These are phyloP conservation scores for Solea solea DNA, from an alignment of 2,113 vertebrate species.

Conservation along the genomic window DNA sequence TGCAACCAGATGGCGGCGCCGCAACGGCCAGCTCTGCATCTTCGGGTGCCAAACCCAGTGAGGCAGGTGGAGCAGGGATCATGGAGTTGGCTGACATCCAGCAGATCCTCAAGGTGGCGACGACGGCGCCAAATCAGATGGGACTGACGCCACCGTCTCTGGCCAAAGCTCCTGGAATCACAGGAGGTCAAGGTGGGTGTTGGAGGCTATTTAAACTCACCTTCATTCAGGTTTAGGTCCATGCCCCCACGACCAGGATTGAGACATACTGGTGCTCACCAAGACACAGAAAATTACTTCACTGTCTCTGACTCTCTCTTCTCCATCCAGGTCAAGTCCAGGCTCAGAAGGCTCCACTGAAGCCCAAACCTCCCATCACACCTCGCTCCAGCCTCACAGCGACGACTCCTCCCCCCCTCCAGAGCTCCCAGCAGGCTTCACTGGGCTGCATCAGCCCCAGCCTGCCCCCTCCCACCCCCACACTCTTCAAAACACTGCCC, in stretches of 20 bases:
- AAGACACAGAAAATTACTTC: background rate
- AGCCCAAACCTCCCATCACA: slow-evolving; percentile 92
- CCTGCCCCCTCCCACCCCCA: slow-evolving; percentile 85
- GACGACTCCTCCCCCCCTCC: slow-evolving; percentile 89
- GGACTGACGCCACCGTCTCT: slow-evolving; percentile 89
- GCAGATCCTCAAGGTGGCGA: slow-evolving; percentile 95
- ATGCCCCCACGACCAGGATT: too few relatives aligned
- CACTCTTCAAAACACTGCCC: slow-evolving; percentile 82
- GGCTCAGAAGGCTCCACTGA: slow-evolving; percentile 84
- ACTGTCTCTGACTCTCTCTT: background rate
- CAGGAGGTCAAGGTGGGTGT: slow-evolving; percentile 50
- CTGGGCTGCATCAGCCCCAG: slow-evolving; percentile 92
- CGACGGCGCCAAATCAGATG: slow-evolving; percentile 88
- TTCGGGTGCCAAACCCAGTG: slow-evolving; percentile 81
- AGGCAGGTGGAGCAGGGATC: slow-evolving; percentile 35
- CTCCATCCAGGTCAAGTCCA: slow-evolving; percentile 50
- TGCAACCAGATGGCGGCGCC: slow-evolving; percentile 90
- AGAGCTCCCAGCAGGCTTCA: slow-evolving; percentile 93
- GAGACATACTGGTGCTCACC: too few relatives aligned
- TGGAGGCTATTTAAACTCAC: too few relatives aligned
- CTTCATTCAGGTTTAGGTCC: too few relatives aligned
- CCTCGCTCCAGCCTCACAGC: slow-evolving; percentile 89
- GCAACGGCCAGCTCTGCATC: slow-evolving; percentile 80
- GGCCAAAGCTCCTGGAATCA: slow-evolving; percentile 86
- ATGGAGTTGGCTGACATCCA: slow-evolving; percentile 95